These are phyloP conservation scores for Gymnodraco acuticeps DNA, from an alignment of 2,797 vertebrate species.

Conservation along the genomic window DNA sequence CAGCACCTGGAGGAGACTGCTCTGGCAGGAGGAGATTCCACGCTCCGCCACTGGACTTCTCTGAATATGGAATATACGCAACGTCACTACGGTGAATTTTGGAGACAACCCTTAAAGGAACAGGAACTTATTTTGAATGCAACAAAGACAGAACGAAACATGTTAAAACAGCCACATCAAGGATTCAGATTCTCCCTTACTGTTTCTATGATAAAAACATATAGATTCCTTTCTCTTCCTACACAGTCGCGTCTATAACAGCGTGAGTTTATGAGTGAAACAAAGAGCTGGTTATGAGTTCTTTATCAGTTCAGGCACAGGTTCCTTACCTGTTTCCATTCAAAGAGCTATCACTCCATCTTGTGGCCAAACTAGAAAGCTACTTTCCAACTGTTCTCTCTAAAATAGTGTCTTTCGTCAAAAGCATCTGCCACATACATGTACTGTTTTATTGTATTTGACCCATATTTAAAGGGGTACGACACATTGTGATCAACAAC, in stretches of 20 bases:
- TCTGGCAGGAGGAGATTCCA: slow-evolving; percentile 69
- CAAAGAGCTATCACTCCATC: slow-evolving; percentile 67
- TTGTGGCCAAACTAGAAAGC: slow-evolving; percentile 58
- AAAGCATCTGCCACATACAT: not conserved
- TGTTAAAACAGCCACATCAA: not conserved
- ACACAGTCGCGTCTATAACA: not conserved
- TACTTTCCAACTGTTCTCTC: not conserved
- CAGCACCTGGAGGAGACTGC: slow-evolving; percentile 52
- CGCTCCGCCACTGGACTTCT: slow-evolving; percentile 72
- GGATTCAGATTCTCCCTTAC: not conserved
- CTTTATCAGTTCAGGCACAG: slow-evolving; percentile 24
- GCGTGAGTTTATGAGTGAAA: not conserved
- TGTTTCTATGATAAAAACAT: not conserved
- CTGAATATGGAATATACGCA: slow-evolving; percentile 74
- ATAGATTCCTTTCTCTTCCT: not conserved
- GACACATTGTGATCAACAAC: no score
- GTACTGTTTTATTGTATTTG: not conserved
- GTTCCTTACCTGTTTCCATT: slow-evolving; percentile 18
- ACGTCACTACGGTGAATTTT: slow-evolving; percentile 61
- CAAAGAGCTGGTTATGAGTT: slow-evolving; percentile 25
- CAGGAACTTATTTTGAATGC: slow-evolving; percentile 68
- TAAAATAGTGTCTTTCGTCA: not conserved
- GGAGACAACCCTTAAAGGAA: slow-evolving; percentile 78
- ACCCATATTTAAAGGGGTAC: not conserved
- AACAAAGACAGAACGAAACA: slow-evolving; percentile 38